phyloP scores from a whole-genome alignment of 92 coral and sea anemone genomes.

The Micromussa lordhowensis region DNA sequence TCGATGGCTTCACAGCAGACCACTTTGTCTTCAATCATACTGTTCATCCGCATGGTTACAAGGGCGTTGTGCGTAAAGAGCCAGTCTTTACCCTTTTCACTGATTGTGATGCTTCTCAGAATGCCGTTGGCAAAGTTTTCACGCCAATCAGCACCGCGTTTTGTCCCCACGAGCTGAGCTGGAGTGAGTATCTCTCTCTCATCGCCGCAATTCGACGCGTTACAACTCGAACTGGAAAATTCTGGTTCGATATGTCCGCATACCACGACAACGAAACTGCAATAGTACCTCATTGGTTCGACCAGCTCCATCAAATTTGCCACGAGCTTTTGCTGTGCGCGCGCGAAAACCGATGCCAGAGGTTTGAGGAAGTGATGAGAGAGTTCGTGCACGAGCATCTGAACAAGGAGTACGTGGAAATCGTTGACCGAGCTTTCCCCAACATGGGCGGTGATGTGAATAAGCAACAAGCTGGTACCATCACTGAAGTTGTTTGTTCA shows the following conservation, averaged over 20 bases:
- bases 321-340: slow-evolving; percentile 11
- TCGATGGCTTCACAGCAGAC: slow-evolving; percentile 51
- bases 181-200: slow-evolving; percentile 55
- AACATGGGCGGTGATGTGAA: slow-evolving; percentile 52
- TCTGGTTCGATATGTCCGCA: slow-evolving; percentile 45
- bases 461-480: slow-evolving; percentile 49
- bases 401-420: slow-evolving; percentile 29
- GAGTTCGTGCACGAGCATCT: slow-evolving; percentile 57
- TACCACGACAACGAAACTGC: slow-evolving; percentile 52
- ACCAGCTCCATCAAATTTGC: slow-evolving; percentile 50
- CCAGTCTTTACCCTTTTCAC: slow-evolving; percentile 42
- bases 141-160: slow-evolving; percentile 65
- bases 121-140: slow-evolving; percentile 51
- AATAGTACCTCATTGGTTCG: slow-evolving; percentile 44
- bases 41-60: slow-evolving; percentile 39
- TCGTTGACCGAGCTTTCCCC: slow-evolving; percentile 50
- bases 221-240: slow-evolving; percentile 46
- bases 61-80: slow-evolving; percentile 13
- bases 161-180: slow-evolving; percentile 63
- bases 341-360: slow-evolving; percentile 44
- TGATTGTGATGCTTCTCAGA: slow-evolving; percentile 58
- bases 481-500: slow-evolving; percentile 43
- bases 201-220: slow-evolving; percentile 56
- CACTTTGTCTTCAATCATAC: slow-evolving; percentile 51
- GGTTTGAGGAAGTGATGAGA: slow-evolving; percentile 33